These are phyloP conservation scores for Apomyelois bistriatella DNA, from an alignment of 2,888 invertebrate species.

Conservation along the genomic window DNA sequence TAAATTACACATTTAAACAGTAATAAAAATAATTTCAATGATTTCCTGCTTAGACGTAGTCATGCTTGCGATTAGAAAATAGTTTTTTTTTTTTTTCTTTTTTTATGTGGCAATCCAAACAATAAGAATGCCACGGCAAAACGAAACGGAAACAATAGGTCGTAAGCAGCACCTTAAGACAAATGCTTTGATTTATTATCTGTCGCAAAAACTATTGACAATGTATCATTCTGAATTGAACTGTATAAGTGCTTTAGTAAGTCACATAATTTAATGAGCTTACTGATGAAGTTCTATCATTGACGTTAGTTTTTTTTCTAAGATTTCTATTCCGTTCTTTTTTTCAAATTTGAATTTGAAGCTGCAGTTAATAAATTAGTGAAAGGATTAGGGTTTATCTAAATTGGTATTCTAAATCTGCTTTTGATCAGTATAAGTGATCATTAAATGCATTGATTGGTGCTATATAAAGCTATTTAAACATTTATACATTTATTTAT, in stretches of 20 bases:
- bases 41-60: background rate
- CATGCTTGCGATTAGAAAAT: background rate
- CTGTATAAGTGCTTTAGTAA: constrained; percentile 6
- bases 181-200: constrained; percentile 66
- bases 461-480: too few relatives aligned
- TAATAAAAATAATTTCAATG: background rate
- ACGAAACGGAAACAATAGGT: constrained; percentile 49
- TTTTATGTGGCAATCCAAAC: background rate
- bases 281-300: constrained; percentile 25
- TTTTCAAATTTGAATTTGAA: constrained; percentile 56
- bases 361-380: constrained; percentile 36
- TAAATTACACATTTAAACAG: too few relatives aligned
- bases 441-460: too few relatives aligned
- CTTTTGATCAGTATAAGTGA: too few relatives aligned
- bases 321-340: constrained; percentile 38
- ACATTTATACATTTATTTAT: too few relatives aligned
- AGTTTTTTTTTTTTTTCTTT: background rate
- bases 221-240: background rate
- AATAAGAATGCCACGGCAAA: constrained; percentile 7
- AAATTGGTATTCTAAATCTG: background rate
- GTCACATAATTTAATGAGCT: constrained; percentile 5
- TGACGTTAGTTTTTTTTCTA: constrained; percentile 45
- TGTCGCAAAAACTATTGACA: constrained; percentile 40
- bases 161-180: constrained; percentile 63
- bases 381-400: constrained; percentile 26